phyloP scores from a whole-genome alignment of 2,888 invertebrate species.

The Schizaphis graminum region DNA sequence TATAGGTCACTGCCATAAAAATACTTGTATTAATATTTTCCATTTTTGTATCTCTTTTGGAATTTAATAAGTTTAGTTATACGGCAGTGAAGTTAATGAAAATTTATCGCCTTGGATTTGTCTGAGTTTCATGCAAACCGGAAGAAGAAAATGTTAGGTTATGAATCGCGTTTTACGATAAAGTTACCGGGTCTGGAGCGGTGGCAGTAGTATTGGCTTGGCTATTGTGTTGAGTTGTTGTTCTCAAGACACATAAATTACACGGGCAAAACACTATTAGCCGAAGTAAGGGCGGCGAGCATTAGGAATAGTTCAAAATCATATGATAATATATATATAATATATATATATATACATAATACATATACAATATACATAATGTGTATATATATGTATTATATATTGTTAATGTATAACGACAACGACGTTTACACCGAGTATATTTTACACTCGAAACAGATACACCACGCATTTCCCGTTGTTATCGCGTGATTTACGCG shows the following conservation, averaged over 20 bases:
- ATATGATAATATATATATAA: constrained; percentile 14
- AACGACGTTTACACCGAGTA: constrained; percentile 27
- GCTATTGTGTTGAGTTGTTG: constrained; percentile 35
- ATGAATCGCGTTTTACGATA: constrained; percentile 44
- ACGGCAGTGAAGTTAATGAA: constrained; percentile 9
- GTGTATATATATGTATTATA: background rate
- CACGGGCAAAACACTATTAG: constrained; percentile 16
- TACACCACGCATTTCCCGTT: background rate
- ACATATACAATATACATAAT: background rate
- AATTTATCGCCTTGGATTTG: constrained; percentile 46
- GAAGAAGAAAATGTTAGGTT: constrained; percentile 54
- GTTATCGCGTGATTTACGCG: background rate
- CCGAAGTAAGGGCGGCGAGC: background rate
- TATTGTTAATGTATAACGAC: constrained; percentile 18
- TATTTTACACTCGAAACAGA: background rate
- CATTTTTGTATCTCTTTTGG: background rate
- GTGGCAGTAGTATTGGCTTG: constrained; percentile 1
- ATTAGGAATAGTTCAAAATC: constrained; percentile 33
- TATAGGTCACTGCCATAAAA: constrained; percentile 28
- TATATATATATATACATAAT: background rate
- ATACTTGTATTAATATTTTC: background rate
- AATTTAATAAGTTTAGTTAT: constrained; percentile 35
- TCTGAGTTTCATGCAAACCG: constrained; percentile 35
- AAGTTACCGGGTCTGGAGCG: constrained; percentile 2
- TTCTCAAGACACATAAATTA: constrained; percentile 46